Evolutionary conservation across 2,797 vertebrate species (phyloP).

Genomic region (Xiphophorus birchmanni): DNA sequence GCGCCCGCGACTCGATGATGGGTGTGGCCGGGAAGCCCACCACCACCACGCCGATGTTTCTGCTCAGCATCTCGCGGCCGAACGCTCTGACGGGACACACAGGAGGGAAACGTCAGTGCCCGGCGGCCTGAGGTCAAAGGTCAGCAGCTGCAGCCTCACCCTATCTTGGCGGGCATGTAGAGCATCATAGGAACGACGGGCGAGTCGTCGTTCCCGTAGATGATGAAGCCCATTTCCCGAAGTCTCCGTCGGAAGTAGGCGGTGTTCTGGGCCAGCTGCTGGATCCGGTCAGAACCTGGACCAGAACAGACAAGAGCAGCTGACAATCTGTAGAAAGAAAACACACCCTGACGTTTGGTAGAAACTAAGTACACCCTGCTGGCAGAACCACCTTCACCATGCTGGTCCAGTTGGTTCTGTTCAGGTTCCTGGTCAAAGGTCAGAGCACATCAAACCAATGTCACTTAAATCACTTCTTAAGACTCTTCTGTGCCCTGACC

Average conservation of each 20-base stretch:
- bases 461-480: too few species aligned
- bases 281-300: constrained; percentile 59
- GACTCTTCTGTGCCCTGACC: too few species aligned
- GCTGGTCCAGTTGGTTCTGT: background rate
- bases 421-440: too few species aligned
- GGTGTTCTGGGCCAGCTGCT: constrained; percentile 90
- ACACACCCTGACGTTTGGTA: too few species aligned
- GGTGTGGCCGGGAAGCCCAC: constrained; percentile 96
- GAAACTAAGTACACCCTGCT: too few species aligned
- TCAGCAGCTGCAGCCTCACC: constrained; percentile 69
- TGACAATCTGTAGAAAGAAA: background rate
- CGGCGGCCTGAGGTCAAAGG: background rate
- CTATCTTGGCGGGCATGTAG: constrained; percentile 98
- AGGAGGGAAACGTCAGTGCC: background rate
- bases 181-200: constrained; percentile 96
- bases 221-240: constrained; percentile 93
- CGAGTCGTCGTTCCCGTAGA: constrained; percentile 94
- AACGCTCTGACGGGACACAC: constrained; percentile 83
- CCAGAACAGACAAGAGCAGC: constrained; percentile 7
- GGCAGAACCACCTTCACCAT: too few species aligned
- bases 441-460: too few species aligned
- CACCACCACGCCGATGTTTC: constrained; percentile 92
- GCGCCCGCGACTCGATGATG: constrained; percentile 94
- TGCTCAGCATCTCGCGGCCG: constrained; percentile 93
- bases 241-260: constrained; percentile 91